Percentiles rank a stretch among this genome's conserved stretches.
Conservation (phyloP, 2,113 vertebrate genomes). For the Pongo pygmaeus region DNA sequence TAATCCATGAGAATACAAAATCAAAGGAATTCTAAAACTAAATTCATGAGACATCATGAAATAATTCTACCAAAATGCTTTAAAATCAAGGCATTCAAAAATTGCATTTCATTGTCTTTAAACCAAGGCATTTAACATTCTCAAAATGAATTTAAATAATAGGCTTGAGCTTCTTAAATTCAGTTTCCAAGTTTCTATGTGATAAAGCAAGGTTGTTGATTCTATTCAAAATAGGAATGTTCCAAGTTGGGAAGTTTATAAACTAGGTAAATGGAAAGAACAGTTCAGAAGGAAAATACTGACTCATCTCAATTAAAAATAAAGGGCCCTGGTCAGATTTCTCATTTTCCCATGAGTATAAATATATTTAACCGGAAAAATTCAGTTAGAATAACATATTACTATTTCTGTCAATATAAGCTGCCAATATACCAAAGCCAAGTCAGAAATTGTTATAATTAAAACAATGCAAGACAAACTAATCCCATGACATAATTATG, state of each 20-base stretch:
- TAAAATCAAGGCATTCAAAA: conserved; percentile 29
- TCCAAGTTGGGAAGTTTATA: background rate
- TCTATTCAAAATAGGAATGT: conserved; percentile 22
- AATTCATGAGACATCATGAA: conserved; percentile 17
- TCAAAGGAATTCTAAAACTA: background rate
- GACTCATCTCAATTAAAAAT: background rate
- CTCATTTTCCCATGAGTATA: background rate
- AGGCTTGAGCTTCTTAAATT: conserved; percentile 9
- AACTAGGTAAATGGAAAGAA: background rate
- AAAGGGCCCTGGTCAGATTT: background rate
- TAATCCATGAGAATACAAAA: background rate
- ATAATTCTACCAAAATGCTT: conserved; percentile 18
- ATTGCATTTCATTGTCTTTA: background rate
- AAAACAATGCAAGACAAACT: conserved; percentile 45
- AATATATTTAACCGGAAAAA: conserved; percentile 42
- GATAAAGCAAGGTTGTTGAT: background rate
- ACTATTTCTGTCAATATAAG: conserved; percentile 6
- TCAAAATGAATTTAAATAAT: conserved; percentile 10
- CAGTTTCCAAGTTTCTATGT: background rate
- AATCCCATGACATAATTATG: background rate
- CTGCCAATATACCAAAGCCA: background rate
- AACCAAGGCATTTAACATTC: background rate
- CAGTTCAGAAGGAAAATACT: conserved; percentile 17
- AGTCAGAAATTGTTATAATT: background rate
- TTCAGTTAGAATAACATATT: background rate